phyloP scores from a whole-genome alignment of 2,113 vertebrate species.

The Glaucomys volans region DNA sequence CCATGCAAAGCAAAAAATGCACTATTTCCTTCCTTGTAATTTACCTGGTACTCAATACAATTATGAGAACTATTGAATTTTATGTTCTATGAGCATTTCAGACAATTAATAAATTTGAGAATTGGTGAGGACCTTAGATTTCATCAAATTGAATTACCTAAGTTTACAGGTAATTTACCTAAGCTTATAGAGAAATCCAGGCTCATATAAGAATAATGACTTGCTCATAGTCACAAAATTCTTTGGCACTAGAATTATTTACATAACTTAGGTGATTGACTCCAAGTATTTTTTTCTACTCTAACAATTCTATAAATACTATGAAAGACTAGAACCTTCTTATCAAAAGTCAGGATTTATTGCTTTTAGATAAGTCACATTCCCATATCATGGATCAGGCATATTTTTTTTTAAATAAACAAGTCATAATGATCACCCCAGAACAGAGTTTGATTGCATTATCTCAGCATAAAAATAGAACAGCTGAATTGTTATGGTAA shows the following conservation, averaged over 20 bases:
- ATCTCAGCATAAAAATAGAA: background rate
- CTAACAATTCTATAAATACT: background rate
- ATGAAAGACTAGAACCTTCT: background rate
- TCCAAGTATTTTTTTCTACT: background rate
- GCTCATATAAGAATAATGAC: background rate
- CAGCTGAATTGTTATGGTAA: background rate
- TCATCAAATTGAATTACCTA: background rate
- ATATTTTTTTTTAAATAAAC: background rate
- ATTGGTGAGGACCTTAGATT: background rate
- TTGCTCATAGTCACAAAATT: background rate
- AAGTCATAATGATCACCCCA: conserved; percentile 2
- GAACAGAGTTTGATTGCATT: background rate
- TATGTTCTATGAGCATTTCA: background rate
- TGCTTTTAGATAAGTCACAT: background rate
- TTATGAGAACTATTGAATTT: background rate
- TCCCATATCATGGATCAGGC: background rate
- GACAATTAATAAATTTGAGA: background rate
- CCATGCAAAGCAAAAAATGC: background rate
- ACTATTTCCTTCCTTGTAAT: background rate
- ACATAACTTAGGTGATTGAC: background rate
- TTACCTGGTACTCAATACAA: background rate
- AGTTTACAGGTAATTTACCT: background rate
- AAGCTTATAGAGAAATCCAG: background rate
- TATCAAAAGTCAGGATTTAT: background rate
- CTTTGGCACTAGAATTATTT: background rate